Base-by-base conservation (phyloP, 2,888 invertebrate genomes). In the Drosophila vallismaia region DNA sequence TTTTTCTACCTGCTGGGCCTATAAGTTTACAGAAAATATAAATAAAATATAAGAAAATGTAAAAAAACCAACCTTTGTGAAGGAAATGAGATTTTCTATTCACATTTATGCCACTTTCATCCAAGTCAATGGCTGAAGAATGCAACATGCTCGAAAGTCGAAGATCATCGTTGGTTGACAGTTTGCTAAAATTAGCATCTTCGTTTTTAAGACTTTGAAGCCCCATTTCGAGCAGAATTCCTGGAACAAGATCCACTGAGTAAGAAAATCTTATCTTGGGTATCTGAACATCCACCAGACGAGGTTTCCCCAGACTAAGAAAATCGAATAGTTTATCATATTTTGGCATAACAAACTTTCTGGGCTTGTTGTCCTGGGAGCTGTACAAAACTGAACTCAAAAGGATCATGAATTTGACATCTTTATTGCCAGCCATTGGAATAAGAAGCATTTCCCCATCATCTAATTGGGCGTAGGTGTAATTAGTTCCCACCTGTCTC, bases 341-440 rank as follows among this genome's bases (percentile, higher is more conserved):
- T n/a, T 36, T 19, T 19, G 49, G 49, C 4, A 49, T 10, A 4
- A 19, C 19, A 9, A 9, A 44, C 19, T 10, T 4, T 2, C 19
- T 2, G 3, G 42, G 42, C 12, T 19, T 42, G 0, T 6, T 5
- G 10, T 44, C 10, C 44, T n/a, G 10, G 38, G 38, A 38, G 38
- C 6, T 3, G 26, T 10, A n/a, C 4, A n/a, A 2, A 5, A 14
- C 28, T 6, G 12, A 28, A 12, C 28, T 40, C 40, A 38, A 26
- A 38, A 52, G 36, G 8, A 52, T 52, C 51, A 52, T 52, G 9
- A 52, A 52, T 6, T 12, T 14, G 38, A 40, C 26, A 28, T 28
- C 38, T 0, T 38, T 5, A 9, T 14, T 51, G 8, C 38, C 38
- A 4, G 26, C 28, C 9, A 52, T 9, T 2, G 51, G 51, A 26